These are phyloP conservation scores for Hymenopus coronatus DNA, from an alignment of 2,888 invertebrate species.

Conservation along the genomic window DNA sequence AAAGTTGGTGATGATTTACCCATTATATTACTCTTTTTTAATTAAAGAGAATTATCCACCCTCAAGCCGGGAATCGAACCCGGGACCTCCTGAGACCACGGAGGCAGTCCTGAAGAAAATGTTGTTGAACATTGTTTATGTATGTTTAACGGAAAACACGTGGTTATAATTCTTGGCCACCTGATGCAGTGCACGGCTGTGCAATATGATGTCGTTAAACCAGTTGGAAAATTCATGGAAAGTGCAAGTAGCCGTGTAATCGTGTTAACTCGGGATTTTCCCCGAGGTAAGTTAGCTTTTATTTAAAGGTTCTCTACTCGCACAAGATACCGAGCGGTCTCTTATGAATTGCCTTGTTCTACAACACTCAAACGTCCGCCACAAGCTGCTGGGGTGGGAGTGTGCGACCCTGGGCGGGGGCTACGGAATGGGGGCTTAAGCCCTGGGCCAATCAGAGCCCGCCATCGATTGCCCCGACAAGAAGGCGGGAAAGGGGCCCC, in stretches of 20 bases:
- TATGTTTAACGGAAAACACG: too few species aligned
- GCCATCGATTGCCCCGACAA: conserved; percentile 14
- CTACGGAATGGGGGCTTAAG: conserved; percentile 16
- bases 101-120: too few species aligned
- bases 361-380: conserved; percentile 29
- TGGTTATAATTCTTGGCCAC: not conserved
- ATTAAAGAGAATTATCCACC: too few species aligned
- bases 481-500: conserved; percentile 31
- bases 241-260: not conserved
- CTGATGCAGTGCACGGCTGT: not conserved
- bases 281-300: conserved; percentile 7
- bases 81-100: too few species aligned
- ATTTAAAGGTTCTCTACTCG: conserved; percentile 18
- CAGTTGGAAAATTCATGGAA: not conserved
- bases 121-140: too few species aligned
- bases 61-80: too few species aligned
- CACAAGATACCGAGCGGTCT: not conserved
- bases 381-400: conserved; percentile 2
- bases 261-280: not conserved
- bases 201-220: not conserved
- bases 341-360: conserved; percentile 32
- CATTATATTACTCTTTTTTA: too few species aligned
- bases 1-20: too few species aligned
- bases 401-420: conserved; percentile 15
- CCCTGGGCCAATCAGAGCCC: conserved; percentile 24